These are phyloP conservation scores for Dasysyrphus albostriatus DNA, from an alignment of 2,888 invertebrate species.

Conservation along the genomic window DNA sequence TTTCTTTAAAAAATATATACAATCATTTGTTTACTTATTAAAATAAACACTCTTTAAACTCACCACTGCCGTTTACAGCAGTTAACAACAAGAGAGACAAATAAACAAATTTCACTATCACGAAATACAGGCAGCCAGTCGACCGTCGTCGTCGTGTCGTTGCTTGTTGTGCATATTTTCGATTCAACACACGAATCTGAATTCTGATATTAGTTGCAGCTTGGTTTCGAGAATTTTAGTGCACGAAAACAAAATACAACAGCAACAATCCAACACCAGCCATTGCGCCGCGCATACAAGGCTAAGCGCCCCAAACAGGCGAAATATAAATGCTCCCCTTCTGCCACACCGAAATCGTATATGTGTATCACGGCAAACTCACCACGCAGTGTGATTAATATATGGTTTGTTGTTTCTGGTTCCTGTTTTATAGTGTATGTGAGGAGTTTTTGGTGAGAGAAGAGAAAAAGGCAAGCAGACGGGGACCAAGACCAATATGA, in stretches of 20 bases:
- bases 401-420: conserved; percentile 11
- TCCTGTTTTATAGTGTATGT: conserved; percentile 18
- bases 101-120: neutral
- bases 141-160: neutral
- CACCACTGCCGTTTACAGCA: neutral
- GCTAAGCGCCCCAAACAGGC: conserved; percentile 31
- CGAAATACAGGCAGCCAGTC: conserved; percentile 32
- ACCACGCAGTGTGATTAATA: conserved; percentile 42
- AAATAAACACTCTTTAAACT: neutral
- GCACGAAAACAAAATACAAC: conserved; percentile 38
- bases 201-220: conserved; percentile 35
- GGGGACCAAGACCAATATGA: conserved; percentile 8
- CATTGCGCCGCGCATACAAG: conserved; percentile 55
- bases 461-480: conserved; percentile 25
- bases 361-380: conserved; percentile 27
- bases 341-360: neutral
- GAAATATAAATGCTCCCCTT: conserved; percentile 19
- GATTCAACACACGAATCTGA: conserved; percentile 32
- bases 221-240: conserved; percentile 32
- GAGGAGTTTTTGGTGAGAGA: neutral
- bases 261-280: neutral
- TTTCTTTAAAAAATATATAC: neutral
- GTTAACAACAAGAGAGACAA: neutral
- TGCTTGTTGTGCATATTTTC: neutral
- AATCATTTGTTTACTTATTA: neutral